Evolutionary conservation across 1,140 invertebrate genomes (phyloP), one percentile per base, ranked within the genome.

Genomic region (Heliconius melpomene): DNA sequence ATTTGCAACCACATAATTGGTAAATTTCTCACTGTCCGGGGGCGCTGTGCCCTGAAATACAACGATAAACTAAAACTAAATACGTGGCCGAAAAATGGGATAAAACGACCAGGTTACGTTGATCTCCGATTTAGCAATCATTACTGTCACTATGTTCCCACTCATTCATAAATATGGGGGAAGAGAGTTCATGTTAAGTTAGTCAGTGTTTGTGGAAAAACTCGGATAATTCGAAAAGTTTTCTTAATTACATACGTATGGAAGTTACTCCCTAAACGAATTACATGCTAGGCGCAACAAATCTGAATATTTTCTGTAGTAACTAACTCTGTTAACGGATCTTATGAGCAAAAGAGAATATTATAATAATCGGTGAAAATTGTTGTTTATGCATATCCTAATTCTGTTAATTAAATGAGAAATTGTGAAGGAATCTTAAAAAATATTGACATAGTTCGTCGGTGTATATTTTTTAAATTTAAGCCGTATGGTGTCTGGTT

Each of bases 221-320:
- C 90, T 88, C 86, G 84, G 84, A 88, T 93, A 93, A 93, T 93
- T 88, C 87, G 87, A 92, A 93, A 93, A 93, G 85, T 93, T 93
- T 89, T 89, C 90, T 89, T 93, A 93, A 93, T 93, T 92, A 93
- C 87, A 85, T 91, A 88, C 84, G 85, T 89, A 87, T 84, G 60
- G 84, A 89, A 90, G 85, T 92, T 89, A 89, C 85, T 92, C 90
- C 90, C 91, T 82, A 80, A 92, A 91, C 90, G 90, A 92, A 93
- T 92, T 91, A 91, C 38, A 76, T 23, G 80, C 74, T 74, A 88
- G 77, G 83, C 84, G 84, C 85, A 90, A 90, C 82, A 83, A 84
- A 78, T 75, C 80, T 83, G 80, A 77, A 46, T 60, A 70, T 32
- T n/a, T 77, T 46, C 50, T 52, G 46, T 52, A 38, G 18, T 70